Conservation (phyloP, 2,113 vertebrate species). For the Corythornis cristatus region DNA sequence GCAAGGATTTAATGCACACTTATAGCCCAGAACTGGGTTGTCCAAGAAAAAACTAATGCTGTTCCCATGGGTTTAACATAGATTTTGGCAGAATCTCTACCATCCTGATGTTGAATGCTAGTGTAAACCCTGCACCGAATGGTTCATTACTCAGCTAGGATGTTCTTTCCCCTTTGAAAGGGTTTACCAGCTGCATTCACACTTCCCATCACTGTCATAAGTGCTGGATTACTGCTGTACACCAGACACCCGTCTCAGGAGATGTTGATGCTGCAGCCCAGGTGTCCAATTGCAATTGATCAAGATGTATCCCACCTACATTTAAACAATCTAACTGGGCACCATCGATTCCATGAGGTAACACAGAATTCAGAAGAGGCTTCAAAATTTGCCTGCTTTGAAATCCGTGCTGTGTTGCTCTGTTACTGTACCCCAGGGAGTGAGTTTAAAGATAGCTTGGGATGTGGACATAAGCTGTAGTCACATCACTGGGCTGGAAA, state of each 20-base stretch:
- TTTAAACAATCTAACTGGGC: background rate
- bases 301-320: accelerated
- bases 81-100: background rate
- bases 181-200: background rate
- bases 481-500: background rate
- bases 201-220: background rate
- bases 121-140: background rate
- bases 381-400: background rate
- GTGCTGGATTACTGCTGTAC: background rate
- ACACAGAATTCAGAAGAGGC: background rate
- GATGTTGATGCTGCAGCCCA: background rate
- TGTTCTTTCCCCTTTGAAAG: background rate
- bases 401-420: background rate
- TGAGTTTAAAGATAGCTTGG: background rate
- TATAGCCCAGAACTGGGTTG: background rate
- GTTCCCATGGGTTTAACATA: background rate
- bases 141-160: background rate
- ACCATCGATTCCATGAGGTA: accelerated
- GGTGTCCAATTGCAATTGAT: background rate
- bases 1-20: background rate
- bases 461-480: background rate
- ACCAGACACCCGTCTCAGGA: background rate
- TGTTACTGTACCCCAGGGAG: background rate
- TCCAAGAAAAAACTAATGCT: background rate
- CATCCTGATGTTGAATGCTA: background rate